A percentile compares a stretch with the other conserved stretches of the same genome.
Conservation (phyloP, 2,888 invertebrate genomes). For the Parapristionchus giblindavisi region DNA sequence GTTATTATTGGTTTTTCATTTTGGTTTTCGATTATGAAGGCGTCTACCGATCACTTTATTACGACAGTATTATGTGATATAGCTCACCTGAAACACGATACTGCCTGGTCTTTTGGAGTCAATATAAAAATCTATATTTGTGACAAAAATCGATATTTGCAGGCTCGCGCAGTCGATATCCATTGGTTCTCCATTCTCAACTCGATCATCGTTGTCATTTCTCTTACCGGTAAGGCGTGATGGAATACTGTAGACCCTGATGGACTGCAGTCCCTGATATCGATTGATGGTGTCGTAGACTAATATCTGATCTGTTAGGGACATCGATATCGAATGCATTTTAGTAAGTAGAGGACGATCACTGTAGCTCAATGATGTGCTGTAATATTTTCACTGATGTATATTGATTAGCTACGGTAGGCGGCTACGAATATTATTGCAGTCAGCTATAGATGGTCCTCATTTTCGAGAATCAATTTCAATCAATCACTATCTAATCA, state of each 20-base stretch:
- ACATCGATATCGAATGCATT: neutral
- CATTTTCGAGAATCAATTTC: neutral
- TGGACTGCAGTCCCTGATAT: too few species aligned
- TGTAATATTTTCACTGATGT: neutral
- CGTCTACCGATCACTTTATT: too few species aligned
- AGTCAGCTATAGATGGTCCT: neutral
- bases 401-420: neutral
- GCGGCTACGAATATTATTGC: neutral
- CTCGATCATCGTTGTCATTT: constrained; percentile 93
- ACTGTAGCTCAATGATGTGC: neutral
- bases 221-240: constrained; percentile 82
- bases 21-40: too few species aligned
- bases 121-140: neutral
- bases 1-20: too few species aligned
- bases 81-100: too few species aligned
- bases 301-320: neutral
- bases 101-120: too few species aligned
- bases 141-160: neutral
- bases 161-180: constrained; percentile 77
- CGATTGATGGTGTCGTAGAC: too few species aligned
- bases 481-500: neutral
- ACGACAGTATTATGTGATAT: too few species aligned
- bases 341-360: neutral
- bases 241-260: neutral
- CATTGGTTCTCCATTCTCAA: constrained; percentile 99